Percentiles rank a stretch among this genome's conserved stretches.
Evolutionary conservation across 2,888 invertebrate genomes (phyloP).

Genomic region (Alcis repandata): DNA sequence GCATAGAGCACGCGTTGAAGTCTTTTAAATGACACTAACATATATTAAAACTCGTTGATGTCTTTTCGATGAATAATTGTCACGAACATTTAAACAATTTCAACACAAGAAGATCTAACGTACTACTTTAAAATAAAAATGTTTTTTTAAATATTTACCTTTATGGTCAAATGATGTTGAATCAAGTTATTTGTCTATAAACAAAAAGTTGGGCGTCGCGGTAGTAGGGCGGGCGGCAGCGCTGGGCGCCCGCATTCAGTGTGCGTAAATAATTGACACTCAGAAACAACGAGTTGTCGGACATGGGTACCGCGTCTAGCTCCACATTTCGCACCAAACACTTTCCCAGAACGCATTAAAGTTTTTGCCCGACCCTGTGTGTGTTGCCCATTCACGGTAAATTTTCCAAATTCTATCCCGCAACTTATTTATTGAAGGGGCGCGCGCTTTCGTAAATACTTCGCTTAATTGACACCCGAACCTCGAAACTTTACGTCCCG

Average conservation of each 20-base stretch:
- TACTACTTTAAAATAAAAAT: background rate
- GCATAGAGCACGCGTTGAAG: conserved; percentile 24
- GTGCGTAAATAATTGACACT: conserved; percentile 77
- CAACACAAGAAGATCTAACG: background rate
- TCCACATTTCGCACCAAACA: conserved; percentile 75
- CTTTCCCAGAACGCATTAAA: conserved; percentile 74
- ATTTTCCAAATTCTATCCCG: conserved; percentile 78
- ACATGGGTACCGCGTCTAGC: conserved; percentile 74
- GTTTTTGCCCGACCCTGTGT: conserved; percentile 69
- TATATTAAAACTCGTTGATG: conserved; percentile 23
- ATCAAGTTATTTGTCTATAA: conserved; percentile 61
- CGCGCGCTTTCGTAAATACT: conserved; percentile 68
- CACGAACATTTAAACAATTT: conserved; percentile 20
- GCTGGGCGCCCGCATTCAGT: conserved; percentile 63
- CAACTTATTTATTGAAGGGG: conserved; percentile 74
- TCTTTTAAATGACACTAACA: conserved; percentile 33
- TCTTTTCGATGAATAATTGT: conserved; percentile 21
- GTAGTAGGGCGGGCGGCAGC: conserved; percentile 55
- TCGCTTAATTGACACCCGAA: conserved; percentile 74
- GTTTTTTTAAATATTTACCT: conserved; percentile 37
- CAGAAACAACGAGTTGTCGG: conserved; percentile 68
- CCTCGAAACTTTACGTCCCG: conserved; percentile 62
- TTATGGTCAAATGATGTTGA: conserved; percentile 56
- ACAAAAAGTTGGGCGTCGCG: conserved; percentile 66
- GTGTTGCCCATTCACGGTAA: conserved; percentile 71